phyloP scores from a whole-genome alignment of 2,113 vertebrate genomes.

The Forbesichthys papilliferus region DNA sequence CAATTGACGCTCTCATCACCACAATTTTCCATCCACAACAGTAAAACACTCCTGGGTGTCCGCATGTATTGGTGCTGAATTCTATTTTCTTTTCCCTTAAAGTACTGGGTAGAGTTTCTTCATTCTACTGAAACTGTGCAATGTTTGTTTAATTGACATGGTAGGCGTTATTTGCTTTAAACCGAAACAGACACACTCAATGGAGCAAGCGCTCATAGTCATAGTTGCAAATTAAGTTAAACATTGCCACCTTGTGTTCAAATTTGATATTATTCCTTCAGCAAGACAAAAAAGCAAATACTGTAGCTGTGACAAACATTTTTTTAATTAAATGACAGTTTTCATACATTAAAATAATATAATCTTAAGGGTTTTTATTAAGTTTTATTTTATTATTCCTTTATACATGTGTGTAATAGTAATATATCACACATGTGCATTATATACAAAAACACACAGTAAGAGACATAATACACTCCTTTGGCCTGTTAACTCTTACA shows the following conservation, averaged over 20 bases:
- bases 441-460: background rate
- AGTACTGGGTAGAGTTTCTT: constrained; percentile 16
- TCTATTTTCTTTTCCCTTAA: constrained; percentile 18
- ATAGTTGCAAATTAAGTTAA: background rate
- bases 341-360: background rate
- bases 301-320: background rate
- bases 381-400: background rate
- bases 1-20: constrained; percentile 66
- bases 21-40: constrained; percentile 73
- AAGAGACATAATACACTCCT: background rate
- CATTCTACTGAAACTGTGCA: constrained; percentile 18
- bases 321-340: background rate
- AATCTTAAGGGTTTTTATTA: background rate
- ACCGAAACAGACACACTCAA: constrained; percentile 6
- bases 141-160: constrained; percentile 24
- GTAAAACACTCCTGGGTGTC: constrained; percentile 69
- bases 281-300: too few relatives aligned
- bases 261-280: background rate
- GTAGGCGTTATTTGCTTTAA: constrained; percentile 23
- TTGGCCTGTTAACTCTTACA: background rate
- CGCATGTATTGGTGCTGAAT: constrained; percentile 31
- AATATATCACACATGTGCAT: background rate
- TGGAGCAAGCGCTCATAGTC: constrained; percentile 30
- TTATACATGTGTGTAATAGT: background rate
- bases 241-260: constrained; percentile 46